A percentile compares a stretch with the other conserved stretches of the same genome.
These are phyloP conservation scores for Philaethria dido DNA, from an alignment of 2,888 invertebrate genomes.

Conservation along the genomic window DNA sequence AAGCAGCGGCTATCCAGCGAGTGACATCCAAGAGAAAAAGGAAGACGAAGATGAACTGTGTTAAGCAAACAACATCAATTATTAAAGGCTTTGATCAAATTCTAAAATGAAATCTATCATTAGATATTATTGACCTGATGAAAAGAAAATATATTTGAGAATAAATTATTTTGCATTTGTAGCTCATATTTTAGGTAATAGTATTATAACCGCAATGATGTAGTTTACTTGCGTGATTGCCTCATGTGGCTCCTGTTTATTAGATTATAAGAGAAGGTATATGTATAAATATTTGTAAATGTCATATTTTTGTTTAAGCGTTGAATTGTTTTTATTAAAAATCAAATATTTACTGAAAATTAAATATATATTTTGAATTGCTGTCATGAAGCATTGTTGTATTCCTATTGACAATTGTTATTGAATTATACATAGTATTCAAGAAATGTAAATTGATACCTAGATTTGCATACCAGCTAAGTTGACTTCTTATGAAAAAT, in stretches of 20 bases:
- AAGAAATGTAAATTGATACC: no score
- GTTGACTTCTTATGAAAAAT: no score
- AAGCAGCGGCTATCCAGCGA: background rate
- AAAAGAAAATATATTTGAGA: background rate
- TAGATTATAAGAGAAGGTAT: conserved; percentile 2
- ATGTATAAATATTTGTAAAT: conserved; percentile 6
- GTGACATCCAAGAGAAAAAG: conserved; percentile 43
- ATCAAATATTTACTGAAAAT: no score
- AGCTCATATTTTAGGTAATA: background rate
- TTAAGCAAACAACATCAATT: conserved; percentile 35
- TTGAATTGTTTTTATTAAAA: background rate
- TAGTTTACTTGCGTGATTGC: background rate
- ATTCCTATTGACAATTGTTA: no score
- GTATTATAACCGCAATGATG: background rate
- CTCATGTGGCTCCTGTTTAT: background rate
- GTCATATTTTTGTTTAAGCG: background rate
- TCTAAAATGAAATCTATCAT: conserved; percentile 8
- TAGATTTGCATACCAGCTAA: no score
- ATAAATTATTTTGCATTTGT: conserved; percentile 20
- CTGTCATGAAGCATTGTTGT: no score
- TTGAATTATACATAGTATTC: no score
- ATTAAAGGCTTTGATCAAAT: background rate
- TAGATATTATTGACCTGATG: conserved; percentile 17
- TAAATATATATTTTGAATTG: no score
- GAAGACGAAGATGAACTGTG: conserved; percentile 59